These are phyloP conservation scores for Triplophysa tibetana DNA, from an alignment of 2,113 vertebrate species.

Conservation along the genomic window DNA sequence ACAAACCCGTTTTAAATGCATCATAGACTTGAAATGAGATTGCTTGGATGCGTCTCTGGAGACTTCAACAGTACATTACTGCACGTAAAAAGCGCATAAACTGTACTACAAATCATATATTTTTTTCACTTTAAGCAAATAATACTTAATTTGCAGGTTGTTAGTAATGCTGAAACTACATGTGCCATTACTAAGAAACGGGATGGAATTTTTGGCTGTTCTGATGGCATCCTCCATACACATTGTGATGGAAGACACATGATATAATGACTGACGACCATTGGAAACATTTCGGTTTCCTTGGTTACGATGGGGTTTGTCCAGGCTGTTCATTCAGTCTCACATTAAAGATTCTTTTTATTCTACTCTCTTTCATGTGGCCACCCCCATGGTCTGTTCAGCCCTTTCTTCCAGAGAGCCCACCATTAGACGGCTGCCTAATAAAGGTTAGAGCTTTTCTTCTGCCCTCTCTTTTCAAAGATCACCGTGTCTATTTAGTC, in stretches of 20 bases:
- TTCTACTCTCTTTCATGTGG: slow-evolving; percentile 56
- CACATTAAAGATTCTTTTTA: slow-evolving; percentile 66
- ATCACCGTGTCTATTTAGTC: slow-evolving; percentile 52
- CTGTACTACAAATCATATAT: not conserved
- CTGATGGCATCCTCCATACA: not conserved
- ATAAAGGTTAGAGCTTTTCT: slow-evolving; percentile 67
- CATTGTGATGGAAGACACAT: not conserved
- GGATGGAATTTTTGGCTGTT: not conserved
- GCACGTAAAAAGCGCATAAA: not conserved
- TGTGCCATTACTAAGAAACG: not conserved
- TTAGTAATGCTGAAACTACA: not conserved
- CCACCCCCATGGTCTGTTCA: slow-evolving; percentile 61
- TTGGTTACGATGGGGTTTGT: slow-evolving; percentile 61
- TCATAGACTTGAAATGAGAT: not conserved
- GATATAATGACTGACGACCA: not conserved
- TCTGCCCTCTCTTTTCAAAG: slow-evolving; percentile 50
- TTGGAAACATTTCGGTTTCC: slow-evolving; percentile 57
- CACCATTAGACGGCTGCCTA: slow-evolving; percentile 59
- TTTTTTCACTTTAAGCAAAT: not conserved
- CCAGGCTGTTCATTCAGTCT: slow-evolving; percentile 51
- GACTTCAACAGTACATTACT: not conserved
- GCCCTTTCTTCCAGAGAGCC: slow-evolving; percentile 32
- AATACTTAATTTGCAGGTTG: not conserved
- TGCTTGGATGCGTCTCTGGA: not conserved
- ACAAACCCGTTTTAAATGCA: slow-evolving; percentile 6